Percentiles rank a stretch among this genome's conserved stretches.
These are phyloP conservation scores for Pao palembangensis DNA, from an alignment of 2,113 vertebrate genomes.

Conservation along the genomic window DNA sequence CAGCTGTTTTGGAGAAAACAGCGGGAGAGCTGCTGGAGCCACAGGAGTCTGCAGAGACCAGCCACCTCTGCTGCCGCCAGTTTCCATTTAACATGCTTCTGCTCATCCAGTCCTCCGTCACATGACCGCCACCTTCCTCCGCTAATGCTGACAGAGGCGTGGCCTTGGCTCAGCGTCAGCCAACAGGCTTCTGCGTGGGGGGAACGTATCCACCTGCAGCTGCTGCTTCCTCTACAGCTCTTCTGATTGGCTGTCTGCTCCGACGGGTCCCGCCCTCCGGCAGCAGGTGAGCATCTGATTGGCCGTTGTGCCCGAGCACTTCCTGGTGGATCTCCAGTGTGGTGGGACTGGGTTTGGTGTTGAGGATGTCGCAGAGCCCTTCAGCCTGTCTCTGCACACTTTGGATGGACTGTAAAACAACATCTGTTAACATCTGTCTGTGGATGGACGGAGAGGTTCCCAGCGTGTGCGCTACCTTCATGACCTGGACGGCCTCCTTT, in stretches of 20 bases:
- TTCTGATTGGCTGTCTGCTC: slow-evolving; percentile 45
- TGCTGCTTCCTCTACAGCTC: slow-evolving; percentile 45
- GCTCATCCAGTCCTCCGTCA: no score
- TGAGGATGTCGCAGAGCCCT: slow-evolving; percentile 79
- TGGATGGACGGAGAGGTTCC: background rate
- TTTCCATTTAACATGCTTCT: no score
- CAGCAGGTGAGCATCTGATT: slow-evolving; percentile 4
- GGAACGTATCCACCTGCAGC: slow-evolving; percentile 41
- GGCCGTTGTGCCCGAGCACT: slow-evolving; percentile 43
- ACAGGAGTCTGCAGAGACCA: no score
- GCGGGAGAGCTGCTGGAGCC: no score
- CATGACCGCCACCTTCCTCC: no score
- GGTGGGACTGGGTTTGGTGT: slow-evolving; percentile 70
- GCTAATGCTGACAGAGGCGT: no score
- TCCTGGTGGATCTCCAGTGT: slow-evolving; percentile 73
- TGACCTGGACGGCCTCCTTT: slow-evolving; percentile 71
- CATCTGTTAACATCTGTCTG: background rate
- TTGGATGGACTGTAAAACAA: slow-evolving; percentile 74
- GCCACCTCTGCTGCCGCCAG: no score
- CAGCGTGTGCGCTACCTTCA: slow-evolving; percentile 78
- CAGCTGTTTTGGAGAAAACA: no score
- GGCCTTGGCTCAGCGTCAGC: background rate
- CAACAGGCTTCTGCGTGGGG: background rate
- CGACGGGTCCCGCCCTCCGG: fast-evolving
- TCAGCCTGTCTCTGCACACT: slow-evolving; percentile 80